Evolutionary conservation across 2,113 vertebrate genomes (phyloP).

Genomic region (Mungos mungo): DNA sequence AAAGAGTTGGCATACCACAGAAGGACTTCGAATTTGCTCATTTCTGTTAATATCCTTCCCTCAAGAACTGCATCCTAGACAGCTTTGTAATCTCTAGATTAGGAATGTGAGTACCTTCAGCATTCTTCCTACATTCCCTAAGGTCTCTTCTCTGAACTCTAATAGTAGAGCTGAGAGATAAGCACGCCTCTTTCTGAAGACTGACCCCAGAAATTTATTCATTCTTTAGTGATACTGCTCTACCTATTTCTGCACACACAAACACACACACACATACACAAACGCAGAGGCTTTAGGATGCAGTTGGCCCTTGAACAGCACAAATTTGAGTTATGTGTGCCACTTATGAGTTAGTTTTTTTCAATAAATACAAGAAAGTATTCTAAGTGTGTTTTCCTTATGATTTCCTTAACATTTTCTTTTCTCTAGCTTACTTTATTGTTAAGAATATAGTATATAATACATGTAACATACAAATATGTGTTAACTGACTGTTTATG

Average conservation of each 20-base stretch:
- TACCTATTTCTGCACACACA: neutral
- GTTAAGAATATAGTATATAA: neutral
- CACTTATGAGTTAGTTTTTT: neutral
- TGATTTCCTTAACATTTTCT: neutral
- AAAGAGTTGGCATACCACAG: neutral
- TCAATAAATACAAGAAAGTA: neutral
- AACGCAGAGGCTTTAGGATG: neutral
- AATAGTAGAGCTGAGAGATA: neutral
- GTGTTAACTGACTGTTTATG: neutral
- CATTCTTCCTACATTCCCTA: neutral
- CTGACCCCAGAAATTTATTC: neutral
- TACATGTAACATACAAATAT: neutral
- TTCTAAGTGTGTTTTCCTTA: neutral
- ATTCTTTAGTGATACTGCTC: neutral
- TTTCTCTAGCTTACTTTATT: neutral
- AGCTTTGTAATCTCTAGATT: neutral
- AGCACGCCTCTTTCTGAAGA: neutral
- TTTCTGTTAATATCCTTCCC: neutral
- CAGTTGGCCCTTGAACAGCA: neutral
- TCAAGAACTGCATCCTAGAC: neutral
- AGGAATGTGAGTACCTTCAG: neutral
- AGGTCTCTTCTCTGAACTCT: neutral
- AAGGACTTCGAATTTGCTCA: neutral
- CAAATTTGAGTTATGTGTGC: neutral
- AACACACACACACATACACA: neutral